Evolutionary conservation across 1,140 invertebrate species (phyloP).

Genomic region (Lepidurus apus): DNA sequence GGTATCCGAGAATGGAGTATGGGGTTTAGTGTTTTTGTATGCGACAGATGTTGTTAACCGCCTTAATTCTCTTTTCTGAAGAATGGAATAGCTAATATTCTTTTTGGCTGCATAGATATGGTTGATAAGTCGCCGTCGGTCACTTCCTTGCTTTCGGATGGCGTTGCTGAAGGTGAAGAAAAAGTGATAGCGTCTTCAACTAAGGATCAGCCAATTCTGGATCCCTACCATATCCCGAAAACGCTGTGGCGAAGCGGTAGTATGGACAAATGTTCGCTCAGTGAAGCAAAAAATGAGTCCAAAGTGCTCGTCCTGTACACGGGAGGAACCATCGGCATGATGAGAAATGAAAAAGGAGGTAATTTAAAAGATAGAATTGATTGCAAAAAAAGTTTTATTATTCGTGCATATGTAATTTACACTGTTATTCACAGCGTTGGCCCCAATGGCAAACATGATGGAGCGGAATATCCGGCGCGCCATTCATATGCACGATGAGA

Average conservation of each 20-base stretch:
- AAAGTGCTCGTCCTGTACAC: constrained; percentile 54
- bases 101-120: background rate
- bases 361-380: constrained; percentile 38
- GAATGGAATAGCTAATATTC: background rate
- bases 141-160: background rate
- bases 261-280: constrained; percentile 27
- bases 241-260: constrained; percentile 27
- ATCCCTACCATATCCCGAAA: constrained; percentile 30
- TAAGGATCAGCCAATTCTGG: background rate
- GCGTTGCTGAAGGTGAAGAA: constrained; percentile 4
- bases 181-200: constrained; percentile 1
- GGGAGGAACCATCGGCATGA: constrained; percentile 85
- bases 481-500: constrained; percentile 67
- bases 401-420: constrained; percentile 33
- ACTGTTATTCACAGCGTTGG: constrained; percentile 51
- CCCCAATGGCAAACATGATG: constrained; percentile 57
- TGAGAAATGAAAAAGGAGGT: constrained; percentile 65
- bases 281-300: constrained; percentile 45
- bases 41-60: background rate
- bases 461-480: constrained; percentile 55
- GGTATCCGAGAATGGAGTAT: background rate
- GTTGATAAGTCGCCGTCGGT: background rate
- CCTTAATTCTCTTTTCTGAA: background rate
- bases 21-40: background rate
- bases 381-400: background rate